phyloP scores from a whole-genome alignment of 2,888 invertebrate species.

The Lepidochitona cinerea region DNA sequence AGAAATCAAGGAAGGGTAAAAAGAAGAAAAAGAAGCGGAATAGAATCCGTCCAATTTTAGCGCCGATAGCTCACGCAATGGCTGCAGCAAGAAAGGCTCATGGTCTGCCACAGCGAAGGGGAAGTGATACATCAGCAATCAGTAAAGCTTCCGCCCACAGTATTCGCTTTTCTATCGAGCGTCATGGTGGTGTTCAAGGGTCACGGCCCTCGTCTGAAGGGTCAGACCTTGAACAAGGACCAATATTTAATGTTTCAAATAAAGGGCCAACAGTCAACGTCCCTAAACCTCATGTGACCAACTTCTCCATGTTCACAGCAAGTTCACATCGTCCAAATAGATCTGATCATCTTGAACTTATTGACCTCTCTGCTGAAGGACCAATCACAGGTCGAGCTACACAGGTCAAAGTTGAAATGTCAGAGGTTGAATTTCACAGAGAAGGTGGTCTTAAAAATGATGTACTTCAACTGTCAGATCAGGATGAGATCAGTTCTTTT shows the following conservation, averaged over 20 bases:
- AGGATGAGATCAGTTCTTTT: not conserved
- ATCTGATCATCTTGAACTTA: slow-evolving; percentile 14
- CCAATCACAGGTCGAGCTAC: slow-evolving; percentile 13
- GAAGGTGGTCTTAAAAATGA: not conserved
- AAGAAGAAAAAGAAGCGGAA: slow-evolving; percentile 45
- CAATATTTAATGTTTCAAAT: not conserved
- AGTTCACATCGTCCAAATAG: slow-evolving; percentile 31
- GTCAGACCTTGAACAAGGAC: not conserved
- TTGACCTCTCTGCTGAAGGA: slow-evolving; percentile 10
- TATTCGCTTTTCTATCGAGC: slow-evolving; percentile 38
- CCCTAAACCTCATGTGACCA: not conserved
- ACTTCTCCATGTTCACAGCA: slow-evolving; percentile 55
- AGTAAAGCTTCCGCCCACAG: slow-evolving; percentile 52
- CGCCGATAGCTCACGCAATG: slow-evolving; percentile 44
- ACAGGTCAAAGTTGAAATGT: slow-evolving; percentile 32
- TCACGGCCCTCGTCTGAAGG: slow-evolving; percentile 9
- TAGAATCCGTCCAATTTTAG: slow-evolving; percentile 46
- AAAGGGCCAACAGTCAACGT: not conserved
- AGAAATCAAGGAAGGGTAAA: slow-evolving; percentile 29
- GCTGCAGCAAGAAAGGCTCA: slow-evolving; percentile 34
- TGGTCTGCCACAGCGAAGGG: slow-evolving; percentile 13
- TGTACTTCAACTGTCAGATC: not conserved
- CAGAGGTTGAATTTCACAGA: slow-evolving; percentile 9
- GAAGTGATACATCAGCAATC: slow-evolving; percentile 51
- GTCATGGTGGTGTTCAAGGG: slow-evolving; percentile 28